phyloP scores from a whole-genome alignment of 2,797 vertebrate genomes.

The Rhinophrynus dorsalis region DNA sequence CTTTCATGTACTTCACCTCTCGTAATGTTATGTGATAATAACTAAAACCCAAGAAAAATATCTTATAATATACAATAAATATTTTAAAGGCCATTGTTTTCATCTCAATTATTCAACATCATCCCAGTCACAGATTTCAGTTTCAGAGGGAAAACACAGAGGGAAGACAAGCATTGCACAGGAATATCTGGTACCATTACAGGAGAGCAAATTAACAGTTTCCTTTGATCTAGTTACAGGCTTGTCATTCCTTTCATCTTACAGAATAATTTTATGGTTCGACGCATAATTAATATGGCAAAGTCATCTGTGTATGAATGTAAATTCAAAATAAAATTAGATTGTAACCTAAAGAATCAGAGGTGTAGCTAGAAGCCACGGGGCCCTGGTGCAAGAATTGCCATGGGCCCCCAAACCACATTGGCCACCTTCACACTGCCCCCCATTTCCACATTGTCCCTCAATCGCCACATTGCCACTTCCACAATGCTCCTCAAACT shows the following conservation, averaged over 20 bases:
- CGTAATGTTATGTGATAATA: not conserved
- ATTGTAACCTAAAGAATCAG: too few species aligned
- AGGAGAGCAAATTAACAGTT: conserved; percentile 19
- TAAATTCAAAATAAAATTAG: not conserved
- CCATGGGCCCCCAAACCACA: too few species aligned
- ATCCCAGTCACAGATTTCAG: conserved; percentile 16
- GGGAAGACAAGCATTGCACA: not conserved
- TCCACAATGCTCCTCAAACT: too few species aligned
- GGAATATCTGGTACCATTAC: conserved; percentile 19
- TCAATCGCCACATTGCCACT: too few species aligned
- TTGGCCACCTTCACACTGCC: too few species aligned
- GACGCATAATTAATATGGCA: conserved; percentile 32
- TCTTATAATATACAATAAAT: not conserved
- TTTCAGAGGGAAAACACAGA: not conserved
- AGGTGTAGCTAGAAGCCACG: too few species aligned
- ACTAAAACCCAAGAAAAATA: not conserved
- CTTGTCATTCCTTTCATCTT: conserved; percentile 28
- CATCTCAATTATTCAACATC: conserved; percentile 18
- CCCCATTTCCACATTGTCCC: too few species aligned
- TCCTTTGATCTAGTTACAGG: conserved; percentile 41
- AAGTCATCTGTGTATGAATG: not conserved
- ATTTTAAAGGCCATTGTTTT: conserved; percentile 1
- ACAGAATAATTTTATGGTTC: conserved; percentile 25
- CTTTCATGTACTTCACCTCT: not conserved
- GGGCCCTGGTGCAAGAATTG: too few species aligned